Conservation (phyloP, 1,140 invertebrate genomes). For the Oncopodura yosiiana region DNA sequence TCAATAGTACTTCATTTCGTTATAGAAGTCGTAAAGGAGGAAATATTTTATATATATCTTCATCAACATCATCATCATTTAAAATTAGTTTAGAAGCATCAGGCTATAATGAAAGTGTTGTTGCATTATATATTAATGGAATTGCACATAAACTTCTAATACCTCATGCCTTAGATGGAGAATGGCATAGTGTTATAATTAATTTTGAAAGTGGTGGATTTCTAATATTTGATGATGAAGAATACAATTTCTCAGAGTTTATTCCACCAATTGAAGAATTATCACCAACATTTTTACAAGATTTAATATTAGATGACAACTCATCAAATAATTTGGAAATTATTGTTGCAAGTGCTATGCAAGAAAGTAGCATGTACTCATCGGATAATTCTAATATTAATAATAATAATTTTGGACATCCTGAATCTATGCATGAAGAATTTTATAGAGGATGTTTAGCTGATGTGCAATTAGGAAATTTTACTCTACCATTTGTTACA, state of each 20-base stretch:
- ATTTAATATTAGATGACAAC: constrained; percentile 7
- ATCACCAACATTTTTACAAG: background rate
- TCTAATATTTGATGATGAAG: background rate
- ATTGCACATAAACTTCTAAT: background rate
- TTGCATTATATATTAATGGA: constrained; percentile 21
- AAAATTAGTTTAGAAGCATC: constrained; percentile 11
- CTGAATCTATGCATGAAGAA: constrained; percentile 31
- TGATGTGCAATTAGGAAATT: constrained; percentile 72
- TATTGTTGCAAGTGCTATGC: constrained; percentile 22
- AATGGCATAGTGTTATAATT: constrained; percentile 37
- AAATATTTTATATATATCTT: constrained; percentile 8
- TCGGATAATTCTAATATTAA: too few species aligned
- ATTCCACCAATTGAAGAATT: background rate
- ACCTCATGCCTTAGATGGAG: constrained; percentile 36
- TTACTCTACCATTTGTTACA: constrained; percentile 81
- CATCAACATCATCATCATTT: background rate
- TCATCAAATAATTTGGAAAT: constrained; percentile 6
- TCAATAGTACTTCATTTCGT: constrained; percentile 20
- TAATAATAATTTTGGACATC: background rate
- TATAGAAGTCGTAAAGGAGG: constrained; percentile 30
- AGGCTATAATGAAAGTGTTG: background rate
- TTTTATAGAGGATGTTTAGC: constrained; percentile 75
- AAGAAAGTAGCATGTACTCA: constrained; percentile 6
- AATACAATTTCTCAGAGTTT: too few species aligned
- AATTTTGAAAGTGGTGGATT: constrained; percentile 13